Conservation (phyloP, 2,113 vertebrate genomes). For the Lophius piscatorius region DNA sequence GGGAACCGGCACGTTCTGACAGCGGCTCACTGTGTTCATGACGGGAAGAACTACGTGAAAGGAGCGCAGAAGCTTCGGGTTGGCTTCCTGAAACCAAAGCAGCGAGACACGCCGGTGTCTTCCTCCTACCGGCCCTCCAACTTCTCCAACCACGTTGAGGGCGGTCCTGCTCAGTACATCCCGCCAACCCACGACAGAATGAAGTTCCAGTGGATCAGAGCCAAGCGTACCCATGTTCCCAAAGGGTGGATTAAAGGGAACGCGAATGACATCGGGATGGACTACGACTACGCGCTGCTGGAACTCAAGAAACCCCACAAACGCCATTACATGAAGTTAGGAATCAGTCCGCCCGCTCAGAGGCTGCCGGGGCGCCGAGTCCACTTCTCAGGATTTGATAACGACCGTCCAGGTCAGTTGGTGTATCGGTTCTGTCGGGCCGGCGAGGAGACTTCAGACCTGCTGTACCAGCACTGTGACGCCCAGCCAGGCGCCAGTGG, state of each 20-base stretch:
- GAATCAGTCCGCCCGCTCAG: constrained; percentile 87
- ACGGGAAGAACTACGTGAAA: constrained; percentile 96
- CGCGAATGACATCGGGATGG: constrained; percentile 97
- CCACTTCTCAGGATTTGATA: constrained; percentile 97
- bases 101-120: constrained; percentile 76
- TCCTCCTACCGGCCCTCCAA: constrained; percentile 44
- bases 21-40: constrained; percentile 94
- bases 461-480: constrained; percentile 95
- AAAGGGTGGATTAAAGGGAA: constrained; percentile 98
- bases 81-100: constrained; percentile 89
- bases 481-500: constrained; percentile 96
- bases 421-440: constrained; percentile 96
- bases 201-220: constrained; percentile 98
- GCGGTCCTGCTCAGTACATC: constrained; percentile 33
- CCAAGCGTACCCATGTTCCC: constrained; percentile 94
- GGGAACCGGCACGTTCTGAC: constrained; percentile 94
- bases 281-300: constrained; percentile 97
- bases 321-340: constrained; percentile 94
- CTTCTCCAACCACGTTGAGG: constrained; percentile 69
- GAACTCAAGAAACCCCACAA: constrained; percentile 96
- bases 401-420: constrained; percentile 88
- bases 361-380: constrained; percentile 89
- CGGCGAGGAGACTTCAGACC: constrained; percentile 91
- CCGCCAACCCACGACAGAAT: constrained; percentile 79
- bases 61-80: constrained; percentile 93